A percentile compares a stretch with the other conserved stretches of the same genome.
Evolutionary conservation across 2,888 invertebrate genomes (phyloP).

Genomic region (Meiosimyza decipiens): DNA sequence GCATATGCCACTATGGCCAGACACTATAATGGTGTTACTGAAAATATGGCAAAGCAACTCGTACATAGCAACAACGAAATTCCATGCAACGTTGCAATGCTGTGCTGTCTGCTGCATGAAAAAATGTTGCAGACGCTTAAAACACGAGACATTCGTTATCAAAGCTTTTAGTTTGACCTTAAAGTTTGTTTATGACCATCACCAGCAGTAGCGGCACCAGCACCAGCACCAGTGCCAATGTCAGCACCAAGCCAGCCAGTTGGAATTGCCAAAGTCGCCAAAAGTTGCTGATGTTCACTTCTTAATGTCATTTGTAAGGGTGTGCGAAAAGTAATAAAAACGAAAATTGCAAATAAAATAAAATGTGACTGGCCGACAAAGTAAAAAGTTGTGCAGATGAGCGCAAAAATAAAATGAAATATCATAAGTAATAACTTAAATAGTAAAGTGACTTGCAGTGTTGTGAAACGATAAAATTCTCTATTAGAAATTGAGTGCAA

Average conservation of each 20-base stretch:
- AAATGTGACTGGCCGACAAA: background rate
- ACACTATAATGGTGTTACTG: slow-evolving; percentile 22
- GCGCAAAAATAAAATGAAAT: too few relatives aligned
- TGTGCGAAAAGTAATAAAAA: slow-evolving; percentile 13
- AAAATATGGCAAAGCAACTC: too few relatives aligned
- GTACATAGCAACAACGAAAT: too few relatives aligned
- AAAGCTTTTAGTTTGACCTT: slow-evolving; percentile 18
- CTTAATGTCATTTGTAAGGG: slow-evolving; percentile 5
- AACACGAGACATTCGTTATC: slow-evolving; percentile 30
- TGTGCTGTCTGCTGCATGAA: background rate
- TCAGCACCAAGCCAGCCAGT: background rate
- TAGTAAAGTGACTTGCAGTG: too few relatives aligned
- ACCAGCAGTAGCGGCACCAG: background rate
- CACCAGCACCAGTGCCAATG: background rate
- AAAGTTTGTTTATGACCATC: slow-evolving; percentile 26
- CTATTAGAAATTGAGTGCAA: too few relatives aligned
- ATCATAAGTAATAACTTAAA: too few relatives aligned
- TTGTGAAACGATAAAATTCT: too few relatives aligned
- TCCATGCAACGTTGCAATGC: background rate
- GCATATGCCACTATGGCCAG: slow-evolving; percentile 30
- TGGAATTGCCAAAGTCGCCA: background rate
- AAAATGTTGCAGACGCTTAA: slow-evolving; percentile 26
- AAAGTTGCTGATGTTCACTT: background rate
- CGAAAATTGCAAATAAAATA: background rate
- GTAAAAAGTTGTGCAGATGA: background rate